These are phyloP conservation scores for Pachyramphus minor DNA, from an alignment of 2,113 vertebrate species.

Conservation along the genomic window DNA sequence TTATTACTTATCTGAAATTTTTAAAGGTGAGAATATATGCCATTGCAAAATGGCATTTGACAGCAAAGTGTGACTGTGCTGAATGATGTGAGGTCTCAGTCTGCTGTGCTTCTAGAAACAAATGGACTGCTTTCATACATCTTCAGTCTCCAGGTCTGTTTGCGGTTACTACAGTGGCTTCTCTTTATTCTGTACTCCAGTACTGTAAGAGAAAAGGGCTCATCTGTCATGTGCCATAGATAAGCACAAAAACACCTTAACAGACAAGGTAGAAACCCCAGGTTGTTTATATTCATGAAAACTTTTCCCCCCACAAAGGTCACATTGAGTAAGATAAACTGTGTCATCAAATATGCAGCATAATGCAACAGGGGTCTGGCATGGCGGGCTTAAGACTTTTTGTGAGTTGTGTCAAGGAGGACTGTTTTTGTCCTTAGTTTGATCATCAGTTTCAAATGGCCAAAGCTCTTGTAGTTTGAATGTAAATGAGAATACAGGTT, in stretches of 20 bases:
- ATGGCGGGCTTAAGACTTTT: constrained; percentile 11
- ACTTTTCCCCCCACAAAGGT: constrained; percentile 30
- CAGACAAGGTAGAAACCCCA: constrained; percentile 47
- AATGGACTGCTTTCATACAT: constrained; percentile 51
- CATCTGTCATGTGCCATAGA: constrained; percentile 61
- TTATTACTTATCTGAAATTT: constrained; percentile 35
- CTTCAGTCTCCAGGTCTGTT: constrained; percentile 14
- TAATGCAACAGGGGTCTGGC: constrained; percentile 1
- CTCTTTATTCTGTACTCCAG: constrained; percentile 45
- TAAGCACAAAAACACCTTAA: constrained; percentile 65
- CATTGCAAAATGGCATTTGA: constrained; percentile 52
- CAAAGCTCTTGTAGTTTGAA: not conserved
- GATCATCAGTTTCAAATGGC: not conserved
- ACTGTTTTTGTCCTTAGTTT: constrained; percentile 16
- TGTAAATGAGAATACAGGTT: constrained; percentile 33
- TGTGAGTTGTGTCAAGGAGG: not conserved
- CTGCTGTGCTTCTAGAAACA: constrained; percentile 29
- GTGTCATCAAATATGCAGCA: constrained; percentile 46
- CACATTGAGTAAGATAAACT: constrained; percentile 53
- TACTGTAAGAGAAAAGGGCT: constrained; percentile 57
- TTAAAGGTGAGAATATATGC: constrained; percentile 33
- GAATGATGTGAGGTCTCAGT: constrained; percentile 36
- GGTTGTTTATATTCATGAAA: constrained; percentile 68
- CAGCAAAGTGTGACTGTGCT: constrained; percentile 29
- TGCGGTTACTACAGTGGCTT: constrained; percentile 50